Evolutionary conservation across 2,113 vertebrate species (phyloP).

Genomic region (Cepphus grylle): DNA sequence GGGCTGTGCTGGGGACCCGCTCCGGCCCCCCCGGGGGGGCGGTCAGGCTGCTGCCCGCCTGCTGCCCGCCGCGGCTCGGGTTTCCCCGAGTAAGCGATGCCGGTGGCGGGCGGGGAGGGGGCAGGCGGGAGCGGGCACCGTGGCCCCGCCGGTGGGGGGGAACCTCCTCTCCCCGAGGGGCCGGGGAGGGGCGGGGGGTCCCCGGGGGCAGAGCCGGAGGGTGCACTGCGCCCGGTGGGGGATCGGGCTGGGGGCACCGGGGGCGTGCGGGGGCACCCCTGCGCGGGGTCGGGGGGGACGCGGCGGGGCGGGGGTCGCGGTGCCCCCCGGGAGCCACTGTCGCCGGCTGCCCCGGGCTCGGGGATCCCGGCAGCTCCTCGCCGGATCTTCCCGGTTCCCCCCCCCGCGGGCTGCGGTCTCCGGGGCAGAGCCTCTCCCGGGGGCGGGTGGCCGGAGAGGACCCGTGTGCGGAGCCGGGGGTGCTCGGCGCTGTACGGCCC

Average conservation of each 20-base stretch:
- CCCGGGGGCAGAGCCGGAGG: too few species aligned
- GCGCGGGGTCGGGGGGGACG: neutral
- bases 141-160: neutral
- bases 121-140: neutral
- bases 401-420: neutral
- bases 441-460: too few species aligned
- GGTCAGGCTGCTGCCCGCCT: neutral
- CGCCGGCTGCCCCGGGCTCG: neutral
- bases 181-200: neutral
- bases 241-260: neutral
- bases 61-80: neutral
- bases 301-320: neutral
- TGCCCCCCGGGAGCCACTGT: neutral
- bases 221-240: neutral
- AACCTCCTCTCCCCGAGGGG: neutral
- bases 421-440: neutral
- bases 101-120: neutral
- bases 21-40: too few species aligned
- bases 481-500: neutral
- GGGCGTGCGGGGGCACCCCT: too few species aligned
- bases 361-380: neutral
- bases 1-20: neutral
- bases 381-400: neutral
- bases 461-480: neutral
- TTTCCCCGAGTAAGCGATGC: constrained; percentile 18